phyloP scores from a whole-genome alignment of 2,113 vertebrate species.

The Peromyscus californicus region DNA sequence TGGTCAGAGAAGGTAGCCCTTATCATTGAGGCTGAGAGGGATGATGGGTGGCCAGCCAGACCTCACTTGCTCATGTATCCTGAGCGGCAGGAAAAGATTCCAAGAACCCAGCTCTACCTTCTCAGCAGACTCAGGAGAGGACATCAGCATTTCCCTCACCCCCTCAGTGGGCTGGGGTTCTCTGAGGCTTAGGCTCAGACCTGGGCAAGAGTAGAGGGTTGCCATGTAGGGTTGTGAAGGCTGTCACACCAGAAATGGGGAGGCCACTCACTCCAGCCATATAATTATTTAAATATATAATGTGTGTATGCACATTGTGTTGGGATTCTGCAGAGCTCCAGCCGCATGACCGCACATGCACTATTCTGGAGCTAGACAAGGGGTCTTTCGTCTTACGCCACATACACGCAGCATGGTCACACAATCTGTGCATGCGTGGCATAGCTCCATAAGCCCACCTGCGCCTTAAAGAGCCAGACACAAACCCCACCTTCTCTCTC shows the following conservation, averaged over 20 bases:
- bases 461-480: no score
- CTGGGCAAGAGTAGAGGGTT: neutral
- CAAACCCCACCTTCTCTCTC: no score
- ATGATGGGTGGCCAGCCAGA: neutral
- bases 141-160: neutral
- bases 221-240: neutral
- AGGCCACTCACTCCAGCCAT: neutral
- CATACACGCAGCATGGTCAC: neutral
- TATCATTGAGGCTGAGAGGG: neutral
- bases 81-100: neutral
- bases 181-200: neutral
- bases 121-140: neutral
- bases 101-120: neutral
- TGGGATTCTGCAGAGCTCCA: no score
- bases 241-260: neutral
- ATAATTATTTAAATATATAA: neutral
- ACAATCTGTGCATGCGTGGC: no score
- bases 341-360: no score
- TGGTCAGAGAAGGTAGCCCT: neutral
- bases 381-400: no score
- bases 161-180: neutral
- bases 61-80: neutral
- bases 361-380: no score
- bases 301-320: neutral
- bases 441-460: no score